Conservation (phyloP, 2,113 vertebrate genomes). For the Zapornia atra region DNA sequence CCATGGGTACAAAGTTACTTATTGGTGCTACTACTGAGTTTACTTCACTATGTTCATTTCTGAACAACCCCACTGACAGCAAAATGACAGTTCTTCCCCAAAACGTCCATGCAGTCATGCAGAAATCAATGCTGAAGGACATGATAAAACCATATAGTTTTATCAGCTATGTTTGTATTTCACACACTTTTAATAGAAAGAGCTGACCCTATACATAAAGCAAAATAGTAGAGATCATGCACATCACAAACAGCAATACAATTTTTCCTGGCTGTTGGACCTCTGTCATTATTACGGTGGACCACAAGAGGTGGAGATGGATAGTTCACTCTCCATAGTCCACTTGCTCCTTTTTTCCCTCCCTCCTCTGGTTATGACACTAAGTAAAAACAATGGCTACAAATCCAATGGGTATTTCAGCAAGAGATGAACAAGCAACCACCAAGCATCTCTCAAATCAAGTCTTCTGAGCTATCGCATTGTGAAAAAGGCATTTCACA, state of each 20-base stretch:
- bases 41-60: neutral
- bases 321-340: neutral
- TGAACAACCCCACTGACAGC: neutral
- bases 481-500: neutral
- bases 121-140: neutral
- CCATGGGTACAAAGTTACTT: neutral
- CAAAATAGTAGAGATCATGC: neutral
- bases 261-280: neutral
- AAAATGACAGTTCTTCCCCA: neutral
- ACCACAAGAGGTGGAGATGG: neutral
- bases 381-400: neutral
- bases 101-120: neutral
- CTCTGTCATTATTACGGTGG: neutral
- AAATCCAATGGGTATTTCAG: neutral
- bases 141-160: neutral
- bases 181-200: neutral
- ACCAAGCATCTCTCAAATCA: neutral
- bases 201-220: neutral
- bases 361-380: neutral
- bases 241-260: neutral
- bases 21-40: neutral
- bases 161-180: neutral
- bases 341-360: neutral
- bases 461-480: neutral
- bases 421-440: neutral